Conservation (phyloP, 92 coral and sea anemone genomes). For the Porites cylindrica region DNA sequence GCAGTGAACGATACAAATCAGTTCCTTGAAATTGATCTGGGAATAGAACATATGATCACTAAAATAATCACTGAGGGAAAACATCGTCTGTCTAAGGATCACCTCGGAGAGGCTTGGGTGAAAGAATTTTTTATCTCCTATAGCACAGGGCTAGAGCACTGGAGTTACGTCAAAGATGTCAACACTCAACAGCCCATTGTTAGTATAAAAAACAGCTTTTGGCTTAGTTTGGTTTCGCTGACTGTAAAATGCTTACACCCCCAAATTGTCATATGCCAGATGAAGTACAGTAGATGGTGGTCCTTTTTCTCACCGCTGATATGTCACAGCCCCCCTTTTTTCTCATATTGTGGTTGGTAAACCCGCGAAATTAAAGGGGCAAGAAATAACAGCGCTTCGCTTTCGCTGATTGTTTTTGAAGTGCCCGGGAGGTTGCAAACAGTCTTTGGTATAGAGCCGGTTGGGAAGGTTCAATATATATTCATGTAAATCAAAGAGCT, state of each 20-base stretch:
- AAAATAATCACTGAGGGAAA: slow-evolving; percentile 80
- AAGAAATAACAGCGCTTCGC: too few species aligned
- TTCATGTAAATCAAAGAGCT: too few species aligned
- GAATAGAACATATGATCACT: slow-evolving; percentile 43
- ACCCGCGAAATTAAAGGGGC: too few species aligned
- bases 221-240: background rate
- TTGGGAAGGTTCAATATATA: too few species aligned
- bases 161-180: slow-evolving; percentile 46
- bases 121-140: slow-evolving; percentile 55
- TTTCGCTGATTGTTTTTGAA: too few species aligned
- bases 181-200: slow-evolving; percentile 19
- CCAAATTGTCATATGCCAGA: too few species aligned
- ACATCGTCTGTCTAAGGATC: slow-evolving; percentile 60
- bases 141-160: slow-evolving; percentile 35
- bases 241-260: background rate
- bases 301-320: too few species aligned
- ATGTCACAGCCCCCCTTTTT: too few species aligned
- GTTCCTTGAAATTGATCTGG: slow-evolving; percentile 79
- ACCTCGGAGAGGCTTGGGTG: slow-evolving; percentile 66
- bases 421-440: too few species aligned
- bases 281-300: too few species aligned
- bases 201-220: background rate
- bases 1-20: slow-evolving; percentile 60
- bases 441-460: too few species aligned
- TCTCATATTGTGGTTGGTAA: too few species aligned